phyloP scores from a whole-genome alignment of 2,113 vertebrate species.

The Danio rerio region DNA sequence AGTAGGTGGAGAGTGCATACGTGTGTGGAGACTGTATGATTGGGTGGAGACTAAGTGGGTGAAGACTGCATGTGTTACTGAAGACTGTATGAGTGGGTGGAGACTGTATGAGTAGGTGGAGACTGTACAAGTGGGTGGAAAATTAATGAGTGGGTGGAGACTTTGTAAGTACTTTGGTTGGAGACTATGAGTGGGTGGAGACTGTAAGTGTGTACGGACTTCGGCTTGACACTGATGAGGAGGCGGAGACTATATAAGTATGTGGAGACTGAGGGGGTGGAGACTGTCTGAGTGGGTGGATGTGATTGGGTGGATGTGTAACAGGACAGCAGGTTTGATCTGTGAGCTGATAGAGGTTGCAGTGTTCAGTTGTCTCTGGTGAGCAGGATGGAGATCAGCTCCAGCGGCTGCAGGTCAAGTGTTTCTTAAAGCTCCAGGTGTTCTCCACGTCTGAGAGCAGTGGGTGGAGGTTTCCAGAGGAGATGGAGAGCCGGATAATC shows the following conservation, averaged over 20 bases:
- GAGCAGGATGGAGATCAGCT: too few relatives aligned
- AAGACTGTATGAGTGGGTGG: background rate
- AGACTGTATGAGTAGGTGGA: too few relatives aligned
- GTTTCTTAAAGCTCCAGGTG: background rate
- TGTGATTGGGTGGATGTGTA: too few relatives aligned
- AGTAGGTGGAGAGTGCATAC: rapidly evolving
- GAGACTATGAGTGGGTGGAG: background rate
- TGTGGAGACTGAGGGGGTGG: background rate
- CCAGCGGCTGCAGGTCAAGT: background rate
- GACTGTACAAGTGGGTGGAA: background rate
- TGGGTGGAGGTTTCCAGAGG: background rate
- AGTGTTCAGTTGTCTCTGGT: too few relatives aligned
- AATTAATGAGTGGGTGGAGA: background rate
- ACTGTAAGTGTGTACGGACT: background rate
- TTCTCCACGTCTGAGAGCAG: background rate
- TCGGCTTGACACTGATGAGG: background rate
- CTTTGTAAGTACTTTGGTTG: too few relatives aligned
- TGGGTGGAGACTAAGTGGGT: background rate
- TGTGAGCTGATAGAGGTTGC: too few relatives aligned
- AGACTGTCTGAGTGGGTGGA: background rate
- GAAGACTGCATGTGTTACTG: too few relatives aligned
- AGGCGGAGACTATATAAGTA: background rate
- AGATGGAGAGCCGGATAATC: background rate
- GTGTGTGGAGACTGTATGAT: background rate
- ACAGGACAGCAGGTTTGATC: too few relatives aligned